phyloP scores from a whole-genome alignment of 2,888 invertebrate species.

The Girardia tigrina region DNA sequence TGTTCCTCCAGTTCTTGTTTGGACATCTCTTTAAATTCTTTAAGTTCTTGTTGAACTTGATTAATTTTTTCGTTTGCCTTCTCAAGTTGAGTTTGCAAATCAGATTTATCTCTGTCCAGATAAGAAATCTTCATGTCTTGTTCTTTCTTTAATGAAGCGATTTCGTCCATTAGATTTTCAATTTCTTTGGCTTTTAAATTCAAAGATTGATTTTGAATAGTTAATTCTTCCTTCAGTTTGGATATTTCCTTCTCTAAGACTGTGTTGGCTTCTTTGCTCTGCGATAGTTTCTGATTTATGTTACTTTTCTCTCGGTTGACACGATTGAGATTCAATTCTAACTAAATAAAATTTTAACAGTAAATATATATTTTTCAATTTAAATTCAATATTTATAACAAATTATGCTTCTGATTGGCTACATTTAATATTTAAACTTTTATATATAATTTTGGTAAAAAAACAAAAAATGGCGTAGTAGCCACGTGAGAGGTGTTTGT shows the following conservation, averaged over 20 bases:
- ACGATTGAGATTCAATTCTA: not conserved
- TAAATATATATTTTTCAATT: too few relatives aligned
- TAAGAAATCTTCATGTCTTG: not conserved
- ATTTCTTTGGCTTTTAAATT: not conserved
- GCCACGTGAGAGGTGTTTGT: too few relatives aligned
- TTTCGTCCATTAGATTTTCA: not conserved
- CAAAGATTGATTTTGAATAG: not conserved
- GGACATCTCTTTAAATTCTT: not conserved
- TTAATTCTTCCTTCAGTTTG: slow-evolving; percentile 5
- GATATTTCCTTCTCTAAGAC: not conserved
- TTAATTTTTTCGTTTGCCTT: not conserved
- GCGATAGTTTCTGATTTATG: not conserved
- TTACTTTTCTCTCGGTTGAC: not conserved
- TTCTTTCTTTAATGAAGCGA: not conserved
- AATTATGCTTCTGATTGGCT: too few relatives aligned
- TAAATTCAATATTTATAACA: too few relatives aligned
- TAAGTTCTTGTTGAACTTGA: not conserved
- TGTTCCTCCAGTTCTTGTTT: not conserved
- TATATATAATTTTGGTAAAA: too few relatives aligned
- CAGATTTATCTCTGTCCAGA: not conserved
- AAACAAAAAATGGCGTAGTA: too few relatives aligned
- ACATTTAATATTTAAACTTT: too few relatives aligned
- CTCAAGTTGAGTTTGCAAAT: not conserved
- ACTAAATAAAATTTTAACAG: not conserved
- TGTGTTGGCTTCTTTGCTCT: not conserved